phyloP scores from a whole-genome alignment of 92 coral and sea anemone species.

The Hydrozoanthus gracilis region DNA sequence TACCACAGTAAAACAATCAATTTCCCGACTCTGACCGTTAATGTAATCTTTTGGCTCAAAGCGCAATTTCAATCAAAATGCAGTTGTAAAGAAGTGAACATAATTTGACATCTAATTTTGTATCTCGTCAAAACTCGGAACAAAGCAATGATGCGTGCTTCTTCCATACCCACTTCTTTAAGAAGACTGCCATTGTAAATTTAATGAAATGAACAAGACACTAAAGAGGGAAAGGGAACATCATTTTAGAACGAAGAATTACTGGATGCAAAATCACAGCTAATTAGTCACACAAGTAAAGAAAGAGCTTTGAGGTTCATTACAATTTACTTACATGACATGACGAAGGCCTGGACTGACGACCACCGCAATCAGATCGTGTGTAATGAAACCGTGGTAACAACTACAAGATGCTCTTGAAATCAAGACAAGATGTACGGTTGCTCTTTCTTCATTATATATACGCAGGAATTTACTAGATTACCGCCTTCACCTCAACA shows the following conservation, averaged over 20 bases:
- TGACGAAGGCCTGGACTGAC: neutral
- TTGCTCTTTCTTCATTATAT: neutral
- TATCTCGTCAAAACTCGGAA: neutral
- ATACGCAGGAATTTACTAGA: constrained; percentile 30
- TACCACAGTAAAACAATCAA: too few species aligned
- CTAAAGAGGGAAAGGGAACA: neutral
- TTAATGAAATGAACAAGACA: neutral
- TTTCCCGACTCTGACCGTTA: too few species aligned
- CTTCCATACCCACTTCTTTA: neutral
- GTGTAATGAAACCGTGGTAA: neutral
- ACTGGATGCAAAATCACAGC: neutral
- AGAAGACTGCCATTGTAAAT: neutral
- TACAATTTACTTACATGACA: constrained; percentile 45
- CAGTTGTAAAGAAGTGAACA: neutral
- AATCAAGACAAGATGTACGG: neutral
- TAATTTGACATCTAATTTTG: neutral
- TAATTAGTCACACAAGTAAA: neutral
- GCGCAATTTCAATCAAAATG: too few species aligned
- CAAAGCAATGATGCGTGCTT: neutral
- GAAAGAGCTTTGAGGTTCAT: neutral
- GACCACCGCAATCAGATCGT: neutral
- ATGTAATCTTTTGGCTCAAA: too few species aligned
- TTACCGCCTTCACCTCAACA: constrained; percentile 33
- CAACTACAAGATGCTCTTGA: neutral
- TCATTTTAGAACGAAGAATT: neutral